phyloP scores from a whole-genome alignment of 2,888 invertebrate genomes.

The Eumerus sabulonum region DNA sequence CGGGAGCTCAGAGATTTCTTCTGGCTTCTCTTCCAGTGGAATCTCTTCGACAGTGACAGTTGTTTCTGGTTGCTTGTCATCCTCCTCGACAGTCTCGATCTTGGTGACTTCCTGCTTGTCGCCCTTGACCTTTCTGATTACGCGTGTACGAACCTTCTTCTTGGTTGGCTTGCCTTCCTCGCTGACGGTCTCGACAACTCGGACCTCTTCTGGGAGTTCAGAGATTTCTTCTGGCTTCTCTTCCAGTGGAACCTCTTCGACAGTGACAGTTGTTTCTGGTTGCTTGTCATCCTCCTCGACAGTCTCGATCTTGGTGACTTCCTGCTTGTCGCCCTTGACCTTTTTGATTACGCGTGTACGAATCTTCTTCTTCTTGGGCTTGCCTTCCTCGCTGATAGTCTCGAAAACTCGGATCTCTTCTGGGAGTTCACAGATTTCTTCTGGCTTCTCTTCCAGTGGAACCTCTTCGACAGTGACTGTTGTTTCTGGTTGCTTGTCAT shows the following conservation, averaged over 20 bases:
- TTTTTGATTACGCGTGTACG: conserved; percentile 19
- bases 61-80: conserved; percentile 24
- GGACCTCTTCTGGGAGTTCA: conserved; percentile 28
- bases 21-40: conserved; percentile 21
- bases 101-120: conserved; percentile 37
- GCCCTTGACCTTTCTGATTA: conserved; percentile 21
- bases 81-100: conserved; percentile 31
- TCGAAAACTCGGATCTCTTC: conserved; percentile 18
- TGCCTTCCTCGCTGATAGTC: conserved; percentile 20
- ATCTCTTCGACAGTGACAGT: conserved; percentile 31
- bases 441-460: conserved; percentile 20
- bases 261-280: conserved; percentile 36
- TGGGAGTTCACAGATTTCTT: conserved; percentile 23
- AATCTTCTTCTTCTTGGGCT: conserved; percentile 26
- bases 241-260: conserved; percentile 18
- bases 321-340: conserved; percentile 32
- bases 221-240: conserved; percentile 22
- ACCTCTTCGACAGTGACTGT: conserved; percentile 47
- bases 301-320: conserved; percentile 34
- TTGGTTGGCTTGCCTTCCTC: conserved; percentile 32
- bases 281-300: conserved; percentile 33
- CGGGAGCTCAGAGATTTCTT: conserved; percentile 20
- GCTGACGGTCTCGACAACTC: conserved; percentile 3
- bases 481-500: conserved; percentile 49
- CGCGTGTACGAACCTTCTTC: conserved; percentile 23